Percentiles rank a stretch among this genome's conserved stretches.
Conservation (phyloP, 2,888 invertebrate species). For the Ligdia adustata region DNA sequence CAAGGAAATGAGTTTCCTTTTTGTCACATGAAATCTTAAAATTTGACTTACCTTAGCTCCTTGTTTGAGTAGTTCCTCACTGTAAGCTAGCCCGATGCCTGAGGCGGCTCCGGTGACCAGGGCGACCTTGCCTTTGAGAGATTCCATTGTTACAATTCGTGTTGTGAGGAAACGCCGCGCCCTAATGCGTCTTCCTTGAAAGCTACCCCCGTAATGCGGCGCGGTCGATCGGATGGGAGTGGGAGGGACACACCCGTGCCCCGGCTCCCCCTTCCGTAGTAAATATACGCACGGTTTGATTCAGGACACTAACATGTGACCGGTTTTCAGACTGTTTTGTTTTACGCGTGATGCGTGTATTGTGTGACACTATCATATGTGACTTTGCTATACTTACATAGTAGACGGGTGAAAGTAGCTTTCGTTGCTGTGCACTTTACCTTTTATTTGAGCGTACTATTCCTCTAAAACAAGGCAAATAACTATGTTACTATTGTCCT, state of each 20-base stretch:
- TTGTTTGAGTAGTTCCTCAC: constrained; percentile 87
- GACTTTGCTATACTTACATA: too few species aligned
- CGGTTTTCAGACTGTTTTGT: constrained; percentile 17
- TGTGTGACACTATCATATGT: too few species aligned
- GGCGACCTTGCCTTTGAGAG: constrained; percentile 88
- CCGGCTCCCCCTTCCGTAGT: constrained; percentile 68
- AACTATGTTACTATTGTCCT: too few species aligned
- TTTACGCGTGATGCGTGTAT: constrained; percentile 13
- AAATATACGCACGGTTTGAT: constrained; percentile 73
- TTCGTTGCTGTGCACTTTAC: too few species aligned
- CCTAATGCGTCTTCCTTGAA: constrained; percentile 57
- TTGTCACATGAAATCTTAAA: too few species aligned
- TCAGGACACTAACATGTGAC: constrained; percentile 43
- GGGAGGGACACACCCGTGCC: constrained; percentile 56
- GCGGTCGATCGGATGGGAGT: constrained; percentile 70
- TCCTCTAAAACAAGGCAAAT: too few species aligned
- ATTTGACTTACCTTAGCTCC: constrained; percentile 86
- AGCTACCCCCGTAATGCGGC: constrained; percentile 53
- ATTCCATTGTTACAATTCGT: constrained; percentile 81
- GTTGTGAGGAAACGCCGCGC: constrained; percentile 54
- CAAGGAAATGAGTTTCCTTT: constrained; percentile 33
- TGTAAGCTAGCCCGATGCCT: constrained; percentile 89
- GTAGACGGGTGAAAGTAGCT: too few species aligned
- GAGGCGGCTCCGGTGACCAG: constrained; percentile 89
- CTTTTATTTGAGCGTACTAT: too few species aligned